Percentiles rank a stretch among this genome's conserved stretches.
These are phyloP conservation scores for Balaeniceps rex DNA, from an alignment of 2,113 vertebrate genomes.

Conservation along the genomic window DNA sequence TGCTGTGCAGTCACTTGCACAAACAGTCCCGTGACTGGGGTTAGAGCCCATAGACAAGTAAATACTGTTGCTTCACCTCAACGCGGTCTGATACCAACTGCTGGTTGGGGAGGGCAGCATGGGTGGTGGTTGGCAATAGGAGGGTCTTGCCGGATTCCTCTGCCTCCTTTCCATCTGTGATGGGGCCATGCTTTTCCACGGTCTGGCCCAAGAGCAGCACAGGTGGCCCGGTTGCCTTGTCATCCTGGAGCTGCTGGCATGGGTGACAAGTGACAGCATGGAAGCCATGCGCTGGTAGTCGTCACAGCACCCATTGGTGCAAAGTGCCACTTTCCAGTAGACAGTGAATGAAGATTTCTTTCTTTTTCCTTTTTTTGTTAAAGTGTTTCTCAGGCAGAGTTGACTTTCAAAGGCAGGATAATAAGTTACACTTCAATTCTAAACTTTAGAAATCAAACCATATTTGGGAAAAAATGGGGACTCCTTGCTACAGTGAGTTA, in stretches of 20 bases:
- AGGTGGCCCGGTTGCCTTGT: neutral
- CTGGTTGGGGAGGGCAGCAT: neutral
- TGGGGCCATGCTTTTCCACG: neutral
- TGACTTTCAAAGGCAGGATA: neutral
- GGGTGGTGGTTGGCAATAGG: neutral
- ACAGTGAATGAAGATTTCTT: neutral
- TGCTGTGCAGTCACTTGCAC: neutral
- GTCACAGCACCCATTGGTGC: neutral
- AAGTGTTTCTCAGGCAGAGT: neutral
- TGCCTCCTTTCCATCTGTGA: neutral
- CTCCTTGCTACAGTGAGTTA: neutral
- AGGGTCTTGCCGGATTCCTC: neutral
- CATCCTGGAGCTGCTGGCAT: neutral
- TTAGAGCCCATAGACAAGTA: neutral
- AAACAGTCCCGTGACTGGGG: neutral
- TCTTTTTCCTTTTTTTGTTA: neutral
- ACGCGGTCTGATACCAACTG: rapidly evolving
- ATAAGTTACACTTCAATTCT: neutral
- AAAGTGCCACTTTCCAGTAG: neutral
- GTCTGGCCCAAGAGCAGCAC: neutral
- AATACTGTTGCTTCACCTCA: neutral
- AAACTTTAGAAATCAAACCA: neutral
- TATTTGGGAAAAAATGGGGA: neutral
- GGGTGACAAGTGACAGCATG: neutral
- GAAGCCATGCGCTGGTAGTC: neutral